Base-by-base conservation (phyloP, 2,888 invertebrate species). In the Rosalia funebris region DNA sequence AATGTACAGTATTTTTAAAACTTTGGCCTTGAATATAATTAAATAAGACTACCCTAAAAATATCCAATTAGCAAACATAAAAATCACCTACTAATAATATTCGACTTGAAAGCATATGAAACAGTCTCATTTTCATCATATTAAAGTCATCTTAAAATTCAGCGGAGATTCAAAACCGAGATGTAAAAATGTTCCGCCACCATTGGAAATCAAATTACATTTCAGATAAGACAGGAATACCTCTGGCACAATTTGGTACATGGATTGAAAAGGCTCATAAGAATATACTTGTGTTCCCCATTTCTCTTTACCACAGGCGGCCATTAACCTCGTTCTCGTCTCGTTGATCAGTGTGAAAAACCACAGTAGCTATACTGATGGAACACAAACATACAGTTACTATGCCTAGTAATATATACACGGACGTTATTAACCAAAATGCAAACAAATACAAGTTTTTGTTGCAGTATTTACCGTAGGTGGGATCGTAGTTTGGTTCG, bases 391-490 rank as follows among this genome's bases (percentile, higher is more conserved):
- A 84, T 45, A 84, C 77, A 1, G 83, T 84, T 63, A 84, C 77
- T 10, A 85, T 75, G 9, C 84, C 87, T 39, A 87, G 71, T 19
- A 84, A 68, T 67, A 89, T 87, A 73, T 89, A 89, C n/a, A 84
- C 83, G 2, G 85, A 83, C 0, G 88, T 89, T 36, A 88, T 86
- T 31, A 88, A 79, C 89, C 89, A 89, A 79, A 89, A 89, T n/a
- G 90, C 86, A 74, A 87, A 89, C 70, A 86, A 81, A 78, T 89
- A 89, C 17, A 89, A 78, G n/a, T 85, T 86, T 74, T 85, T 85
- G 75, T 89, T 85, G 78, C 90, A 90, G 77, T 88, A 89, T 69
- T 82, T 78, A 15, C 83, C 82, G 39, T 69, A 68, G 2, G 78
- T 66, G 15, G 82, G 82, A 69, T 85, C 83, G 71, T 85, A 86